Percentiles rank a stretch among this genome's conserved stretches.
Evolutionary conservation across 2,888 invertebrate species (phyloP).

Genomic region (Alsophila aescularia): DNA sequence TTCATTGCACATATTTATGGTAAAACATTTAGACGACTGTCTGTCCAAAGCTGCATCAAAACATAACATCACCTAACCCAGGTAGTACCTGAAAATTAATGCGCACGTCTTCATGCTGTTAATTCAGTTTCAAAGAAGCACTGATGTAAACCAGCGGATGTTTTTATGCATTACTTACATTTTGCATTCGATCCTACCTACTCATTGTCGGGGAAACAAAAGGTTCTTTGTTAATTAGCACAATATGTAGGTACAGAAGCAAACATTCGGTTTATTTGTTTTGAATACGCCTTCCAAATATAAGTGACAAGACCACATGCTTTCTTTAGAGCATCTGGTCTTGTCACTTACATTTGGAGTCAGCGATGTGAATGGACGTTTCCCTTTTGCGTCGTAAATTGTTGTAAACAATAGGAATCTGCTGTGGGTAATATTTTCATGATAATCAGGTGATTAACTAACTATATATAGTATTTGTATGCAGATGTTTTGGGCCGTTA

Average conservation of each 20-base stretch:
- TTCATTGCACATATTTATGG: too few relatives aligned
- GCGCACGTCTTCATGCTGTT: background rate
- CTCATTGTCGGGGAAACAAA: slow-evolving; percentile 23
- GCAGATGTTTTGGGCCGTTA: too few relatives aligned
- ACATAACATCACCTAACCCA: background rate
- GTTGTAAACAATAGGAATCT: too few relatives aligned
- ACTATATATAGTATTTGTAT: too few relatives aligned
- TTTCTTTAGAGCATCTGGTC: background rate
- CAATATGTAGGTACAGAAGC: slow-evolving; percentile 1
- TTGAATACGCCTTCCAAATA: too few relatives aligned
- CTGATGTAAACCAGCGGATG: slow-evolving; percentile 4
- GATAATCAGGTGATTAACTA: too few relatives aligned
- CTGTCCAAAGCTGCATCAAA: background rate
- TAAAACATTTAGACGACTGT: background rate
- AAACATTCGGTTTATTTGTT: slow-evolving; percentile 12
- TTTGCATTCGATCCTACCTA: background rate
- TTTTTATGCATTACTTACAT: slow-evolving; percentile 5
- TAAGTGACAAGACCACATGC: too few relatives aligned
- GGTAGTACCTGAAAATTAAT: background rate
- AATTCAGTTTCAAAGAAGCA: slow-evolving; percentile 2
- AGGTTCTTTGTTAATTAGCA: slow-evolving; percentile 24
- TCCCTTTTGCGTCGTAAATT: background rate
- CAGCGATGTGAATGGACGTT: background rate
- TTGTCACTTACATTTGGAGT: background rate
- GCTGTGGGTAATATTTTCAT: too few relatives aligned